A percentile compares a stretch with the other conserved stretches of the same genome.
phyloP scores from a whole-genome alignment of 2,113 vertebrate genomes.

The Corydoras maculifer region DNA sequence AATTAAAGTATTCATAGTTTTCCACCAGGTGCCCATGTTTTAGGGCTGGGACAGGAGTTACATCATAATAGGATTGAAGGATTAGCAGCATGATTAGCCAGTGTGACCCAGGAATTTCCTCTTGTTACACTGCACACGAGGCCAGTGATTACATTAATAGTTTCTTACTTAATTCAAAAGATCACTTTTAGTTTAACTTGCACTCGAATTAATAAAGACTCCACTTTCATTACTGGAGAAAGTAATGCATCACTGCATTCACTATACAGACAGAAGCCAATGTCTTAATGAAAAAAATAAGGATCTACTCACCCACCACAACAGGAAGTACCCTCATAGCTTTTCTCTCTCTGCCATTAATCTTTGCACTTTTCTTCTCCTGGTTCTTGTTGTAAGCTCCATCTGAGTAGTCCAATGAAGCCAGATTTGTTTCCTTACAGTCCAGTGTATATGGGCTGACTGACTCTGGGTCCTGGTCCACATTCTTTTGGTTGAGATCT shows the following conservation, averaged over 20 bases:
- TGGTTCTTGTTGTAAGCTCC: conserved; percentile 55
- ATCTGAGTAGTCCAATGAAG: conserved; percentile 62
- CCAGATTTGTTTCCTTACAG: conserved; percentile 38
- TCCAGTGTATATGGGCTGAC: background rate
- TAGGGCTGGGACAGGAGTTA: conserved; percentile 30
- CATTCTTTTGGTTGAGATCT: too few relatives aligned
- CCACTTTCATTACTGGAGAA: too few relatives aligned
- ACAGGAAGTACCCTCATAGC: conserved; percentile 91
- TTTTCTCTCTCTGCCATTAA: conserved; percentile 83
- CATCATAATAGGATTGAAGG: conserved; percentile 61
- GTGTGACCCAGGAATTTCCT: conserved; percentile 41
- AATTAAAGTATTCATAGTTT: too few relatives aligned
- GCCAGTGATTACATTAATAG: background rate
- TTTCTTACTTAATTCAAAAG: background rate
- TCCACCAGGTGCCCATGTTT: background rate
- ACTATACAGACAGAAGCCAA: too few relatives aligned
- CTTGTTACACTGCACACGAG: conserved; percentile 1
- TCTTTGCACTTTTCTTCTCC: conserved; percentile 70
- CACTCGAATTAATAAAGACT: background rate
- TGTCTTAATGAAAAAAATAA: background rate
- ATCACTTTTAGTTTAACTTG: background rate
- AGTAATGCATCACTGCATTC: too few relatives aligned
- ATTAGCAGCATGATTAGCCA: conserved; percentile 52
- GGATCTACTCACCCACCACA: conserved; percentile 78
- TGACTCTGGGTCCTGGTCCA: too few relatives aligned